Evolutionary conservation across 2,888 invertebrate species (phyloP), one percentile per base, ranked within the genome.

Genomic region (Xestobium rufovillosum): DNA sequence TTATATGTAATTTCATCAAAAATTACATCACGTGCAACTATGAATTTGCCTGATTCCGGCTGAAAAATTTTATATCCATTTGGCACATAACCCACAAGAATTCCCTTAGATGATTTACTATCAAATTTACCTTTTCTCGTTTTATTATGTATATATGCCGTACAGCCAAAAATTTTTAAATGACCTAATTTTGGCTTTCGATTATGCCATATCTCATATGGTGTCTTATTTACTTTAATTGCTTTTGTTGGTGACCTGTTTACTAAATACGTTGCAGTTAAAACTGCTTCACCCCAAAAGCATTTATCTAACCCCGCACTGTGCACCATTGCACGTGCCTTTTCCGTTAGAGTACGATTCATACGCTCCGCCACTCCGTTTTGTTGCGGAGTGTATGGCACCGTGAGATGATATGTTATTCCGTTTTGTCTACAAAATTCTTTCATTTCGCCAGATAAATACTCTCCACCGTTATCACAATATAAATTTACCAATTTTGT

Each of bases 51-150:
- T 40, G 33, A 39, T 47, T 56, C 51, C 27, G 44, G 33, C 35
- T 55, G 47, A 45, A 44, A 58, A 31, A 59, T 44, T 45, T 54
- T 59, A 49, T 60, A 59, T 11, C 56, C 56, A 44, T 57, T 58
- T 41, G 50, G 45, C 45, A 48, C 53, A 47, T 54, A 58, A 3
- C 53, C 57, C 12, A 54, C 49, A 10, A 60, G 34, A 39, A 56
- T 55, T 14, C 48, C 55, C 51, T 60, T 59, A 45, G 42, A 51
- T 36, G 59, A 59, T 42, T 57, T 61, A 26, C 51, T 42, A 44
- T 60, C 57, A 47, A 58, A 55, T 47, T 59, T 58, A 3, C 38
- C 37, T 41, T 52, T 49, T 41, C 42, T 44, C 14, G 40, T 46
- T 54, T 60, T 59, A 47, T 53, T 51, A 47, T 55, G 54, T n/a